Evolutionary conservation across 2,888 invertebrate genomes (phyloP).

Genomic region (Crematogaster levior): DNA sequence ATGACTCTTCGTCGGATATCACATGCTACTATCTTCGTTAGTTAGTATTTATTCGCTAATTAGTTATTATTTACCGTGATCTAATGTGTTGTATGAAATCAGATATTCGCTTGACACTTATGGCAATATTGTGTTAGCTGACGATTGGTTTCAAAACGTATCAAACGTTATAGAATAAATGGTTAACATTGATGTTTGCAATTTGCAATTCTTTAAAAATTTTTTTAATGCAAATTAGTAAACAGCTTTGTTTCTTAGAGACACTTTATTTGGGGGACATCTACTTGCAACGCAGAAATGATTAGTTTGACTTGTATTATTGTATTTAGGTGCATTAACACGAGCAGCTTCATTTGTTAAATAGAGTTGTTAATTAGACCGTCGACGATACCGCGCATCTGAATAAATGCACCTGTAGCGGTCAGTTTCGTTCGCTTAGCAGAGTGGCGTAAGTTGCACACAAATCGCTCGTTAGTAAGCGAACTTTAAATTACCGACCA

Average conservation of each 20-base stretch:
- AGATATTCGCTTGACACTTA: constrained; percentile 5
- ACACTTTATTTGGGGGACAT: background rate
- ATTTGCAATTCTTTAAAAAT: background rate
- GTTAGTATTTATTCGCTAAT: constrained; percentile 83
- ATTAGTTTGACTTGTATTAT: constrained; percentile 17
- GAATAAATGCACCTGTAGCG: constrained; percentile 24
- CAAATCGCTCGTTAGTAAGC: constrained; percentile 69
- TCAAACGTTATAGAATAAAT: background rate
- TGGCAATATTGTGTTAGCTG: constrained; percentile 14
- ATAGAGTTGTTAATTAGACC: constrained; percentile 34
- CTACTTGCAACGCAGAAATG: background rate
- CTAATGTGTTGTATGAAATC: constrained; percentile 55
- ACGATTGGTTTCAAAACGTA: background rate
- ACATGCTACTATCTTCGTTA: constrained; percentile 79
- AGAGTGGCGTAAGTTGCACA: constrained; percentile 44
- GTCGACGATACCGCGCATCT: constrained; percentile 35
- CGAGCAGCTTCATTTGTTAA: constrained; percentile 48
- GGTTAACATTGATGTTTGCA: background rate
- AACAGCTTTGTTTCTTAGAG: background rate
- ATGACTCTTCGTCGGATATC: constrained; percentile 55
- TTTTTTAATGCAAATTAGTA: background rate
- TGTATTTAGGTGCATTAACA: constrained; percentile 19
- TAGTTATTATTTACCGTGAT: constrained; percentile 76
- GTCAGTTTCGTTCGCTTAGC: constrained; percentile 21
- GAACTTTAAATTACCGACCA: constrained; percentile 61